These are phyloP conservation scores for Cephus pulcher DNA, from an alignment of 2,888 invertebrate genomes.

Conservation along the genomic window DNA sequence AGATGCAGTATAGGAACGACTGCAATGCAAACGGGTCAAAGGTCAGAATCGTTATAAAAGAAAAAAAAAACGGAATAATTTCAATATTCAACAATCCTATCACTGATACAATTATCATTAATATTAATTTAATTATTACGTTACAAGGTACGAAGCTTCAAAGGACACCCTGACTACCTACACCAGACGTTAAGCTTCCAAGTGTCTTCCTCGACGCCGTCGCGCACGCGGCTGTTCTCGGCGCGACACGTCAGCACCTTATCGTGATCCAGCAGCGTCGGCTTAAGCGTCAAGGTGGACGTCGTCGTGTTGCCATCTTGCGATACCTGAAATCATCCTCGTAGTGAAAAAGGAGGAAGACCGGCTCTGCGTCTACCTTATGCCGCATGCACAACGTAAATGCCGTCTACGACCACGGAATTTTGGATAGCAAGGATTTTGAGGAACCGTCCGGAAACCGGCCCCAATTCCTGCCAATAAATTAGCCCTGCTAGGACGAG, in stretches of 20 bases:
- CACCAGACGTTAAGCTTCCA: constrained; percentile 89
- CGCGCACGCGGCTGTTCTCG: constrained; percentile 79
- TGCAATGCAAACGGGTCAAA: constrained; percentile 56
- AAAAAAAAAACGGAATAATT: too few relatives aligned
- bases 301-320: constrained; percentile 85
- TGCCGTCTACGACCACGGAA: neutral
- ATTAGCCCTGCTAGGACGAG: neutral
- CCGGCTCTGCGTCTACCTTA: neutral
- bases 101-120: neutral
- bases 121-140: neutral
- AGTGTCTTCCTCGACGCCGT: constrained; percentile 80
- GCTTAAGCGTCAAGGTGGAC: constrained; percentile 81
- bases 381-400: neutral
- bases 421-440: neutral
- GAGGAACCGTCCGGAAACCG: neutral
- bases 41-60: neutral
- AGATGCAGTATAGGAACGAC: constrained; percentile 79
- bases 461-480: neutral
- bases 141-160: neutral
- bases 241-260: constrained; percentile 85
- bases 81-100: neutral
- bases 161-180: constrained; percentile 57
- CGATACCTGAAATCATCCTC: constrained; percentile 73
- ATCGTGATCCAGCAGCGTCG: constrained; percentile 82
- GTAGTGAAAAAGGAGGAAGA: neutral